These are phyloP conservation scores for Corythaixoides concolor DNA, from an alignment of 2,113 vertebrate species.

Conservation along the genomic window DNA sequence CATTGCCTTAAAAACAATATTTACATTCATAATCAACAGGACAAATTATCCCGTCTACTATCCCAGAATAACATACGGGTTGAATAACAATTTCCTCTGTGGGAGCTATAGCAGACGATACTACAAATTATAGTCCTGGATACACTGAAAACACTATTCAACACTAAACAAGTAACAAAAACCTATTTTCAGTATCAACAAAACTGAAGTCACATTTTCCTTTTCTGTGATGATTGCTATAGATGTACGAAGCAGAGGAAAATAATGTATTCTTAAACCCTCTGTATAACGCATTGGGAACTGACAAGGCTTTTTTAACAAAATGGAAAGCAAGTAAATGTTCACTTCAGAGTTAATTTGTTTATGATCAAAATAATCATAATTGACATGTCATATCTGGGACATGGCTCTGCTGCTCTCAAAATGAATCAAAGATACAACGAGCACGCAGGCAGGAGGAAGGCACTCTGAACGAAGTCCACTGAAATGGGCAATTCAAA, in stretches of 20 bases:
- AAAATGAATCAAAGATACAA: background rate
- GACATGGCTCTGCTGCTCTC: background rate
- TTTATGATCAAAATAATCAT: background rate
- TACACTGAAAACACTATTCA: background rate
- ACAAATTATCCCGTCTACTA: background rate
- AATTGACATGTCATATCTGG: background rate
- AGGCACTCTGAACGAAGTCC: background rate
- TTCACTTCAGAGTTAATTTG: background rate
- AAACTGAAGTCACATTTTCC: constrained; percentile 18
- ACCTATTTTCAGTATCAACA: background rate
- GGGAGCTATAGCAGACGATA: background rate
- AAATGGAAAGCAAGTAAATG: background rate
- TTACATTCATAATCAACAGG: constrained; percentile 45
- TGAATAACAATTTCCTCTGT: background rate
- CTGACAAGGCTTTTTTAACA: background rate
- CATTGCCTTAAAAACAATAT: constrained; percentile 49
- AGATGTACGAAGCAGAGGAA: background rate
- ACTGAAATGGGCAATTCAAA: background rate
- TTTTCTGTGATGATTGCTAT: background rate
- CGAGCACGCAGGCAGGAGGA: background rate
- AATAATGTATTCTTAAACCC: background rate
- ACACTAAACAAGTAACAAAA: background rate
- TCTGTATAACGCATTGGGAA: background rate
- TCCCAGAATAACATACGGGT: background rate
- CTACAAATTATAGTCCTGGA: background rate